A percentile compares a stretch with the other conserved stretches of the same genome.
Evolutionary conservation across 2,797 vertebrate species (phyloP).

Genomic region (Bryconaethiops microstoma): DNA sequence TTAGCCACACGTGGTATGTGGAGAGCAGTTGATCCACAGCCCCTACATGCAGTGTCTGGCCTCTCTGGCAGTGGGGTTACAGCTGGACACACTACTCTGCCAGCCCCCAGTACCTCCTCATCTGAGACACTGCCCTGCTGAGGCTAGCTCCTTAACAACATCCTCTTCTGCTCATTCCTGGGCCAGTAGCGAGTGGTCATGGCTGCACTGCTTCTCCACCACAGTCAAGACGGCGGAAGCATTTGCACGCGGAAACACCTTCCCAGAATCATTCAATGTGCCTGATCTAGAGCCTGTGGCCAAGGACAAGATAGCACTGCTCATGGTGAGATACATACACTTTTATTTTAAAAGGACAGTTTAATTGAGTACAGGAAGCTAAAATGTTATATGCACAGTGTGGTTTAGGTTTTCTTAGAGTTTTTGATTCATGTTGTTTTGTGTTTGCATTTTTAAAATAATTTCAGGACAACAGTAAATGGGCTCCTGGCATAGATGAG

Average conservation of each 20-base stretch:
- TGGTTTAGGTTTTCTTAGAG: neutral
- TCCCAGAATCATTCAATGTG: slow-evolving; percentile 91
- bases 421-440: neutral
- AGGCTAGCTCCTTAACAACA: slow-evolving; percentile 72
- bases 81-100: slow-evolving; percentile 90
- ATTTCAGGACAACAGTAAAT: slow-evolving; percentile 94
- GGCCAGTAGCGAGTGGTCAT: slow-evolving; percentile 93
- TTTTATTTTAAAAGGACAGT: neutral
- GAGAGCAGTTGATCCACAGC: slow-evolving; percentile 96
- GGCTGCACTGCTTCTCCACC: slow-evolving; percentile 95
- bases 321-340: slow-evolving; percentile 85
- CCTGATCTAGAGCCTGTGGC: slow-evolving; percentile 93
- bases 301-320: slow-evolving; percentile 87
- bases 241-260: slow-evolving; percentile 86
- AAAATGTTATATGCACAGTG: neutral
- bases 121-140: slow-evolving; percentile 80
- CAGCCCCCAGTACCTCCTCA: slow-evolving; percentile 84
- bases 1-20: slow-evolving; percentile 94
- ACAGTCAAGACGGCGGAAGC: slow-evolving; percentile 96
- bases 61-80: slow-evolving; percentile 93
- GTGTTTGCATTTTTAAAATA: neutral
- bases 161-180: slow-evolving; percentile 74
- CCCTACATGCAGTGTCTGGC: slow-evolving; percentile 98
- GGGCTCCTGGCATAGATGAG: slow-evolving; percentile 93
- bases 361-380: neutral